Base-by-base conservation (phyloP, 1,140 invertebrate genomes). In the Chelonus insularis region DNA sequence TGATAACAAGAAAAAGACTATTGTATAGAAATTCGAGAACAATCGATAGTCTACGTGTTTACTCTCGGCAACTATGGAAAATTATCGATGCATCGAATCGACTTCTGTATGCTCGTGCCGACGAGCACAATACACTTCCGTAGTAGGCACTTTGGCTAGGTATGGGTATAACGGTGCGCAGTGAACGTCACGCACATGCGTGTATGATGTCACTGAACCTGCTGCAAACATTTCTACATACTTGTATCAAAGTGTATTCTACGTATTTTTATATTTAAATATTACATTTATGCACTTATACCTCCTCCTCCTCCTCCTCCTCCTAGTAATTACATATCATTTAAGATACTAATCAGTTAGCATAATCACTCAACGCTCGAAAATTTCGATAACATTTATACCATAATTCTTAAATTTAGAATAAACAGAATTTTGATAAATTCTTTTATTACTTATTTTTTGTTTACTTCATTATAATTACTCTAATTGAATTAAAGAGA, bases 191-290 rank as follows among this genome's bases (percentile, higher is more conserved):
- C 75, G 75, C 74, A 76, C 67, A 63, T 68, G 71, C 72, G 71
- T 74, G 66, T 74, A 67, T 70, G 68, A 75, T 77, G 75, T 77
- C 74, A 77, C 75, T 77, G 75, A 77, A 76, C 75, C 66, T 75
- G 65, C 66, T 64, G 58, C 57, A 54, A 62, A 67, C 39, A 16
- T 39, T 48, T 36, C 16, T 60, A 43, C 36, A 39, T 52, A 52
- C 43, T 52, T 55, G 29, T 45, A n/a, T n/a, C n/a, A n/a, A 55
- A 6, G 34, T 43, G n/a, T 37, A 37, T 29, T 29, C 7, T 29
- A 29, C 18, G 39, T 25, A 48, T 32, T 18, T 39, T 41, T 55
- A 37, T 14, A 48, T 32, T 16, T 51, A 21, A 5, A 32, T 41
- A 14, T n/a, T n/a, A n/a, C n/a, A n/a, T n/a, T n/a, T n/a, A n/a